Base-by-base conservation (phyloP, 35 echinoderm and acorn worm species). In the Hemicentrotus pulcherrimus region DNA sequence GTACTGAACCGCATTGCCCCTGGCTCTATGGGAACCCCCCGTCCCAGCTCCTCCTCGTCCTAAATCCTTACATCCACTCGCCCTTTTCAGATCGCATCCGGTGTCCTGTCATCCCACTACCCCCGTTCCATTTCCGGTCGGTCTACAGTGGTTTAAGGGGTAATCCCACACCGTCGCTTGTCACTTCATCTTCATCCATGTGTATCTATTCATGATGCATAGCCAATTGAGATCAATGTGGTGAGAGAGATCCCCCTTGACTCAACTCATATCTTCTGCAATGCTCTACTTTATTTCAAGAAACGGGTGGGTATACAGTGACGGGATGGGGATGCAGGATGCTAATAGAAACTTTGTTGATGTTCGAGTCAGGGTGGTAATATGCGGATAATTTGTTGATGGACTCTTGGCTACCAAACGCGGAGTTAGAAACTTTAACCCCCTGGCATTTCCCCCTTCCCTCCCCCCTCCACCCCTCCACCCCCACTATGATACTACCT, bases 131-230 rank as follows among this genome's bases (percentile, higher is more conserved):
- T 78, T 22, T 78, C 65, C 65, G 65, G 65, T 78, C 65, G 65
- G 65, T 78, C 19, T n/a, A 8, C 65, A 78, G 65, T n/a, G 65
- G 65, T 78, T 78, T 78, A 22, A 78, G 19, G 65, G 65, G 88
- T 90, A 47, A 90, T 19, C 88, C 31, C 4, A 90, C 4, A 47
- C 88, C 32, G 31, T 90, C 32, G 8, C 88, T 47, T 47, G 88
- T 90, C 88, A 47, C 88, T 90, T 33, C 5, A 10, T 90, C 46
- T 47, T 33, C 88, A 47, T 90, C n/a, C 32, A 90, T 90, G 88
- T 90, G 88, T 47, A 90, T 90, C 88, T 47, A 90, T 47, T 78
- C 65, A 78, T 78, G 65, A 78, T 78, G 18, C 65, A 78, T 78
- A 78, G 22, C 65, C 65, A 78, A 78, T 78, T 8, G 65, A 78